phyloP scores from a whole-genome alignment of 2,797 vertebrate species.

The Crenuchus spilurus region DNA sequence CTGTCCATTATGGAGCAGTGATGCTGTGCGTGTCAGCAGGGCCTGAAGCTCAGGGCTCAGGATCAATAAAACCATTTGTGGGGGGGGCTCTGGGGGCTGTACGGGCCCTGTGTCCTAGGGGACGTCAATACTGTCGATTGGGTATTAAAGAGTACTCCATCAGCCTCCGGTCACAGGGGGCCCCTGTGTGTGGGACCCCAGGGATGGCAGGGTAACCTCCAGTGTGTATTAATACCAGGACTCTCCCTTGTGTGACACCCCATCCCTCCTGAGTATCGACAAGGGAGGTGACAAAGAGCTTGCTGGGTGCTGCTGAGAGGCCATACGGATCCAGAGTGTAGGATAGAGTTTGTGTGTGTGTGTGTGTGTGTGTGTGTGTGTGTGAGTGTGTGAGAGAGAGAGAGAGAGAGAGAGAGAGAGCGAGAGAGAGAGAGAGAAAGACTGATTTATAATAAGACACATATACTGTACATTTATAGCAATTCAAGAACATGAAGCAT shows the following conservation, averaged over 20 bases:
- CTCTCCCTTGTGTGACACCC: slow-evolving; percentile 65
- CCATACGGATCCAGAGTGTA: neutral
- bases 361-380: no score
- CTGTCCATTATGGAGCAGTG: slow-evolving; percentile 75
- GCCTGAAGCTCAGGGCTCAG: slow-evolving; percentile 61
- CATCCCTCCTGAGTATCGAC: slow-evolving; percentile 70
- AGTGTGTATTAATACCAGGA: slow-evolving; percentile 69
- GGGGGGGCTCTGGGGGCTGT: slow-evolving; percentile 37
- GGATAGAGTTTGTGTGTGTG: neutral
- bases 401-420: neutral
- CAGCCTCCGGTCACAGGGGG: slow-evolving; percentile 68
- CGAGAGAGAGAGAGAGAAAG: neutral
- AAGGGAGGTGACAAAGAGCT: slow-evolving; percentile 69
- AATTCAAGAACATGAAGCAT: no score
- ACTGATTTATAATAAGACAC: no score
- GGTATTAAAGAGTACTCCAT: slow-evolving; percentile 82
- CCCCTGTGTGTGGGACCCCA: slow-evolving; percentile 37
- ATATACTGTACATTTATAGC: no score
- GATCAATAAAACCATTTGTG: slow-evolving; percentile 72
- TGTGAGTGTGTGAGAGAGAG: neutral
- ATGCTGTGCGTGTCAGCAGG: slow-evolving; percentile 71
- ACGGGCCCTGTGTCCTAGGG: slow-evolving; percentile 49
- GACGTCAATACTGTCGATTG: slow-evolving; percentile 82
- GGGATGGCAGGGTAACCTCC: slow-evolving; percentile 62
- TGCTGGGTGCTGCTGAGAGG: slow-evolving; percentile 48